Evolutionary conservation across 2,113 vertebrate species (phyloP), one percentile per base, ranked within the genome.

Genomic region (Protomyctophum bolini): DNA sequence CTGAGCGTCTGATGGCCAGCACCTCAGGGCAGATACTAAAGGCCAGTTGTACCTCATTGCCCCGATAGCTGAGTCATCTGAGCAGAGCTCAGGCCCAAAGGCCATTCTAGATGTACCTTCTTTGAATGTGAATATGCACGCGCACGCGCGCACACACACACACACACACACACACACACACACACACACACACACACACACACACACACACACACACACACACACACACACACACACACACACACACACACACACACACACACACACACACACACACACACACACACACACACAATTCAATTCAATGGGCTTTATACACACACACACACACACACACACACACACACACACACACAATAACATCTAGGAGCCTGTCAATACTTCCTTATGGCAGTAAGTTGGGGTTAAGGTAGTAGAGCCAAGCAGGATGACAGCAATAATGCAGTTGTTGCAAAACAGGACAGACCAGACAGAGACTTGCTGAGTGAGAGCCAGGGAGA

Each of bases 401-500:
- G 2, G 1, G 15, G 10, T 41, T 12, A 4, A 64, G 49, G 15
- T 1, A 46, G 46, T 28, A 65, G 29, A 33, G 51, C 63, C 51
- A 41, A 41, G 33, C 33, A 48, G 51, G 45, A 55, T 9, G 29
- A 52, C 45, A 7, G 50, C 15, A 75, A 81, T 70, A 64, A 3
- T 70, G 66, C 70, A 47, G 56, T 47, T 45, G 65, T 61, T 82
- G 81, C 72, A 77, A 80, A 87, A 87, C 87, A 68, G 70, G 82
- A 82, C 67, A 41, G 81, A 84, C 86, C 77, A 79, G 85, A 55
- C 49, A 3, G 58, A 77, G 61, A 58, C 6, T 0, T 73, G 68
- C 29, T 70, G 50, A 70, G 57, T 46, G 41, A 14, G 62, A 63
- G 21, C 21, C 21, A 21, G 21, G 21, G 51, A 54, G 73, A 1